These are phyloP conservation scores for Apantesis nais DNA, from an alignment of 2,888 invertebrate genomes.

Conservation along the genomic window DNA sequence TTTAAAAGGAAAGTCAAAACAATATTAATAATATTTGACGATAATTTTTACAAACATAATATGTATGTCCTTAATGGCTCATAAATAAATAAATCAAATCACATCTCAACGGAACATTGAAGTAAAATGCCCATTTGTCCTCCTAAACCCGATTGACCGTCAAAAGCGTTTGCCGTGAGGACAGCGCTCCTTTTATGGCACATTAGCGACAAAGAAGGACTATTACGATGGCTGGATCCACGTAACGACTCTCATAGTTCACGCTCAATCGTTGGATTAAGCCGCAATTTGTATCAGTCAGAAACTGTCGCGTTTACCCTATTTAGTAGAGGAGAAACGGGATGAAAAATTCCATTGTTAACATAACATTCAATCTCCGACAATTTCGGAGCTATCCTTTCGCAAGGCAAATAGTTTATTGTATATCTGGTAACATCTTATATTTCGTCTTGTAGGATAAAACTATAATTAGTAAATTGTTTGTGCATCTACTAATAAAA, in stretches of 20 bases:
- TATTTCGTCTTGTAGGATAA: neutral
- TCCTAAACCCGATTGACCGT: constrained; percentile 57
- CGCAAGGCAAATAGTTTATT: constrained; percentile 7
- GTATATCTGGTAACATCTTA: neutral
- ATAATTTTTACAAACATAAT: neutral
- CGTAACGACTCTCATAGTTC: constrained; percentile 78
- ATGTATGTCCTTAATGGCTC: neutral
- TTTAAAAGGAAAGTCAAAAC: neutral
- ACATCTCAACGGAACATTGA: constrained; percentile 26
- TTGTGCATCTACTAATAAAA: neutral
- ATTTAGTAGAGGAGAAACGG: constrained; percentile 59
- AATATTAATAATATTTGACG: neutral
- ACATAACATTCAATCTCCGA: constrained; percentile 55
- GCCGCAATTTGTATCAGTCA: constrained; percentile 74
- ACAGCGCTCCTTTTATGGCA: constrained; percentile 66
- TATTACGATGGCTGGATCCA: constrained; percentile 68
- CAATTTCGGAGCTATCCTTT: constrained; percentile 25
- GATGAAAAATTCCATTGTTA: constrained; percentile 60
- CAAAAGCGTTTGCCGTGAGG: constrained; percentile 57
- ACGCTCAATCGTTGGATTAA: constrained; percentile 78
- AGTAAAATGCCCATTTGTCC: constrained; percentile 47
- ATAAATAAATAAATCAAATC: constrained; percentile 16
- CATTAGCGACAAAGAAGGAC: constrained; percentile 77
- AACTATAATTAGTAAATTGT: neutral
- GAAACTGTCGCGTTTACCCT: constrained; percentile 67